phyloP scores from a whole-genome alignment of 2,113 vertebrate species.

The Lepus timidus region DNA sequence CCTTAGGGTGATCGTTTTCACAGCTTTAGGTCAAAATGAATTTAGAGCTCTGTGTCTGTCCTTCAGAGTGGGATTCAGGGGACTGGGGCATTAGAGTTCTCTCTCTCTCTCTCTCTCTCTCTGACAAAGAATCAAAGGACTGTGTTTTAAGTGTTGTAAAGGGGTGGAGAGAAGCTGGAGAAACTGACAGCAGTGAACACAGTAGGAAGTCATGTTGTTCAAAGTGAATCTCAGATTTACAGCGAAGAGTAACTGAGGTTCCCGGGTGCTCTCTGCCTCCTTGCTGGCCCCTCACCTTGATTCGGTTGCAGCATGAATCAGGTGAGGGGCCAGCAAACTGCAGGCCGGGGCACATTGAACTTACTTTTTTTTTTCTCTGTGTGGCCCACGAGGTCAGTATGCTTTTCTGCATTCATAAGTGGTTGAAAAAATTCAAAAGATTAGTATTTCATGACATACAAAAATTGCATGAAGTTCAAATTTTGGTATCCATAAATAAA shows the following conservation, averaged over 20 bases:
- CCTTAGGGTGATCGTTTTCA: not conserved
- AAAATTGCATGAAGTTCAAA: constrained; percentile 38
- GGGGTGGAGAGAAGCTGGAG: not conserved
- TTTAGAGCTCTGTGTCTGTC: not conserved
- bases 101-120: not conserved
- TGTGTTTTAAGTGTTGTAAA: not conserved
- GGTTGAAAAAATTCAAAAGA: constrained; percentile 14
- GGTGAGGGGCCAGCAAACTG: no score
- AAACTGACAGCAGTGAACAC: not conserved
- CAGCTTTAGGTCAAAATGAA: not conserved
- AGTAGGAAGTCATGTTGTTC: not conserved
- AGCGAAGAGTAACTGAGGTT: not conserved
- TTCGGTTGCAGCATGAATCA: not conserved
- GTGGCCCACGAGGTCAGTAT: not conserved
- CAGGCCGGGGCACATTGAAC: not conserved
- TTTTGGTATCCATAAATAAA: constrained; percentile 9
- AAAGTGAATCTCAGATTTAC: not conserved
- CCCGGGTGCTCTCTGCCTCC: not conserved
- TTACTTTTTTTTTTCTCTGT: not conserved
- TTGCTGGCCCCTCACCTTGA: no score
- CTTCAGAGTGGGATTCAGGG: not conserved
- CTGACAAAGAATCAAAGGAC: not conserved
- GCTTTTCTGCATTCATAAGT: constrained; percentile 15
- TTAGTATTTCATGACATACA: not conserved
- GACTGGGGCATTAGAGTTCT: not conserved